Evolutionary conservation across 2,888 invertebrate genomes (phyloP).

Genomic region (Caenorhabditis becei): DNA sequence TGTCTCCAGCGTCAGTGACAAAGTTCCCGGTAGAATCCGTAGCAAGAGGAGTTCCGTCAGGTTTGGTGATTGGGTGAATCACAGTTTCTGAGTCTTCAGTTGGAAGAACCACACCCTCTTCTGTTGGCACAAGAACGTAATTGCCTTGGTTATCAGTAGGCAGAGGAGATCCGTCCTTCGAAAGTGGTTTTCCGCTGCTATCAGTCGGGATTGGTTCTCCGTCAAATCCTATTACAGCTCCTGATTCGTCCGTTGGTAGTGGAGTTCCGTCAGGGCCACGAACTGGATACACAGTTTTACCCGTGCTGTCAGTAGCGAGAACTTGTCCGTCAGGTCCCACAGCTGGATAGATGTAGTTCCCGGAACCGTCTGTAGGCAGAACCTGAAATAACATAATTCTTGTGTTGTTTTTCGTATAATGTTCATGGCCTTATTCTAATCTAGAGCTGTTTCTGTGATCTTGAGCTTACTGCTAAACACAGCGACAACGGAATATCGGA

Average conservation of each 20-base stretch:
- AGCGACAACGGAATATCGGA: too few relatives aligned
- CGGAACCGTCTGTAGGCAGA: slow-evolving; percentile 37
- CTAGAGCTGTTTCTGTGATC: too few relatives aligned
- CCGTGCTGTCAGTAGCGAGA: slow-evolving; percentile 37
- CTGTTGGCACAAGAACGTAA: slow-evolving; percentile 48
- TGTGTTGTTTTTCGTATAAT: too few relatives aligned
- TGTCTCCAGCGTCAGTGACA: slow-evolving; percentile 48
- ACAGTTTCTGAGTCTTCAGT: slow-evolving; percentile 53
- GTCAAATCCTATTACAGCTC: slow-evolving; percentile 32
- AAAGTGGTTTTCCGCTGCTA: slow-evolving; percentile 40
- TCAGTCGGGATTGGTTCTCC: slow-evolving; percentile 52
- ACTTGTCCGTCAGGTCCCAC: slow-evolving; percentile 59
- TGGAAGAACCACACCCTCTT: slow-evolving; percentile 30
- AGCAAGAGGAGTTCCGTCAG: slow-evolving; percentile 57
- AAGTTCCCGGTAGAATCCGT: slow-evolving; percentile 54
- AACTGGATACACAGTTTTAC: slow-evolving; percentile 58
- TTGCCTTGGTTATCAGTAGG: slow-evolving; percentile 54
- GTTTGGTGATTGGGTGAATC: slow-evolving; percentile 49
- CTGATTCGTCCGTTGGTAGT: slow-evolving; percentile 64
- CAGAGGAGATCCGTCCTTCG: slow-evolving; percentile 61
- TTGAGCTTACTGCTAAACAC: too few relatives aligned
- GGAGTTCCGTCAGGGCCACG: slow-evolving; percentile 58
- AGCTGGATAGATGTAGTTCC: slow-evolving; percentile 55
- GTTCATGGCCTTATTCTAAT: too few relatives aligned
- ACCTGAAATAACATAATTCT: too few relatives aligned